These are phyloP conservation scores for Heliconius hortense DNA, from an alignment of 2,888 invertebrate genomes.

Conservation along the genomic window DNA sequence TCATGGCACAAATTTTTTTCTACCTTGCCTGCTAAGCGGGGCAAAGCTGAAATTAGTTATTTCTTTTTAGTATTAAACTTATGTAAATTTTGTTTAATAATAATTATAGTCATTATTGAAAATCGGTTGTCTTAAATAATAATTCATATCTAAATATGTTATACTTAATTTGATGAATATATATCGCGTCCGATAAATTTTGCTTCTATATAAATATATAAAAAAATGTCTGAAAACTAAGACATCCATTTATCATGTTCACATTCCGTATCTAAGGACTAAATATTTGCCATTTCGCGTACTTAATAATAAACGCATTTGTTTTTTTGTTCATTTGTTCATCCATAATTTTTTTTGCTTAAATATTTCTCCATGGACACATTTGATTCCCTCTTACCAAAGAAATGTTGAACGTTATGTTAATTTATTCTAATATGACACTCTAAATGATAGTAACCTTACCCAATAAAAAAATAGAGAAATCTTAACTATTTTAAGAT, in stretches of 20 bases:
- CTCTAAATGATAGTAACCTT: neutral
- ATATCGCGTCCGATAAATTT: neutral
- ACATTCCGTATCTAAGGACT: conserved; percentile 55
- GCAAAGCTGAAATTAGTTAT: conserved; percentile 1
- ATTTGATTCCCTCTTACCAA: conserved; percentile 19
- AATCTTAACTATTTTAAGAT: neutral
- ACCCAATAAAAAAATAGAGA: neutral
- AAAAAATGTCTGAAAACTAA: conserved; percentile 12
- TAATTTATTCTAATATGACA: neutral
- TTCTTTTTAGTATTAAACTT: conserved; percentile 1
- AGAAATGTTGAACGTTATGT: conserved; percentile 16
- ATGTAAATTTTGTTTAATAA: conserved; percentile 5
- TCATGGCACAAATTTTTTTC: too few species aligned
- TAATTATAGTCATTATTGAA: neutral
- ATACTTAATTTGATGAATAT: neutral
- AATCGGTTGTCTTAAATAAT: neutral
- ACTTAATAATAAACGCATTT: conserved; percentile 48
- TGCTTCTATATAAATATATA: neutral
- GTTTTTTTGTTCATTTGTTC: conserved; percentile 12
- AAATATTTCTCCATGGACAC: neutral
- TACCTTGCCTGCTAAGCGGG: too few species aligned
- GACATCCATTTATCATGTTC: conserved; percentile 41
- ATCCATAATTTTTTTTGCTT: neutral
- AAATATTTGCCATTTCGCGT: conserved; percentile 44
- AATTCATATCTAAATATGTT: conserved; percentile 1